A percentile compares a stretch with the other conserved stretches of the same genome.
These are phyloP conservation scores for Ctenomys sociabilis DNA, from an alignment of 2,113 vertebrate species.

Conservation along the genomic window DNA sequence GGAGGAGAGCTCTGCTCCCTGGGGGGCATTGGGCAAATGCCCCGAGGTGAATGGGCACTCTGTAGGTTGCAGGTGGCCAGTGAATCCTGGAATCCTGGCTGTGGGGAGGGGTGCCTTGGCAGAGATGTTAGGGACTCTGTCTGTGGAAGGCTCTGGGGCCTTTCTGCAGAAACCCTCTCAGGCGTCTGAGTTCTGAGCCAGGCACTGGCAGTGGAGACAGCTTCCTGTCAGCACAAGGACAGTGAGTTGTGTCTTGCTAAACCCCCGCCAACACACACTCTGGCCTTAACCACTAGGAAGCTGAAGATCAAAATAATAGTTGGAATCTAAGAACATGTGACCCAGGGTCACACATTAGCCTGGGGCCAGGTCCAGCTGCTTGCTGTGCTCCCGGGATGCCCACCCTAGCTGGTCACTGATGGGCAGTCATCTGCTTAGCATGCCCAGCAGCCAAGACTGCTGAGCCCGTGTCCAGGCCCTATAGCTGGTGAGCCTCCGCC, in stretches of 20 bases:
- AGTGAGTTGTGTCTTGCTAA: fast-evolving
- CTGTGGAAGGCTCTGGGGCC: fast-evolving
- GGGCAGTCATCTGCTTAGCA: too few relatives aligned
- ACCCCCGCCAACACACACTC: background rate
- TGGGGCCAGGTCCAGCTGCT: background rate
- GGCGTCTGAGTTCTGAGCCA: background rate
- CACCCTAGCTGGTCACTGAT: fast-evolving
- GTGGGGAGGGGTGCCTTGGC: background rate
- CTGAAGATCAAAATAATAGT: background rate
- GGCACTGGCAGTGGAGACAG: background rate
- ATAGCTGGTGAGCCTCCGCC: fast-evolving
- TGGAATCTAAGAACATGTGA: background rate
- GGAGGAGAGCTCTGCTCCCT: background rate
- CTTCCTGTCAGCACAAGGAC: fast-evolving
- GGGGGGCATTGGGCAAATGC: fast-evolving
- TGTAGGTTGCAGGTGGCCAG: fast-evolving
- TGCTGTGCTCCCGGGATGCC: fast-evolving
- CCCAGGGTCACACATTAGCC: fast-evolving
- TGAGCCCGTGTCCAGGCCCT: background rate
- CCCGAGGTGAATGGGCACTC: fast-evolving
- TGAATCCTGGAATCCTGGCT: fast-evolving
- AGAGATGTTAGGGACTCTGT: fast-evolving
- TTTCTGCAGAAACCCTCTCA: fast-evolving
- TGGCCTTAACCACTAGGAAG: background rate
- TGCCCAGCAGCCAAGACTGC: fast-evolving